Evolutionary conservation across 92 coral and sea anemone species (phyloP).

Genomic region (Porites cylindrica): DNA sequence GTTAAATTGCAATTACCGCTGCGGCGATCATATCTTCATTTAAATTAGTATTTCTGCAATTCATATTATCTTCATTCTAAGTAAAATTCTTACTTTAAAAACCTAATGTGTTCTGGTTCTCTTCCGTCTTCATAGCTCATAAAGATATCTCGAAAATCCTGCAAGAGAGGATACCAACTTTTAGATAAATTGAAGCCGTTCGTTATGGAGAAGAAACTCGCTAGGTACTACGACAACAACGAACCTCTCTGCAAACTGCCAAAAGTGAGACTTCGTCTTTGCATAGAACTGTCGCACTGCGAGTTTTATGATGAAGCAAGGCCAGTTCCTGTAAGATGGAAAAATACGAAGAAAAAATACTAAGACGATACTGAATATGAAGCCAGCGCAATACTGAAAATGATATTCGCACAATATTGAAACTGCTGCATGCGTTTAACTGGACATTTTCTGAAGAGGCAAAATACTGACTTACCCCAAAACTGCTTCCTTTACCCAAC

Average conservation of each 20-base stretch:
- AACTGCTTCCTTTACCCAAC: slow-evolving; percentile 89
- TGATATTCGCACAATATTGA: too few species aligned
- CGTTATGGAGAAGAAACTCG: neutral
- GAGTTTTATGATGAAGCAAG: slow-evolving; percentile 83
- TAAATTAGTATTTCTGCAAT: too few species aligned
- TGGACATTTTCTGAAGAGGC: neutral
- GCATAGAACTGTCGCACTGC: slow-evolving; percentile 94
- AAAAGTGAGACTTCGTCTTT: slow-evolving; percentile 90
- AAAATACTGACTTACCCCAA: slow-evolving; percentile 75
- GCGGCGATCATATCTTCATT: too few species aligned
- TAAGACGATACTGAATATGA: neutral
- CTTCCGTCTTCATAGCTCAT: slow-evolving; percentile 91
- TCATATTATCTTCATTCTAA: too few species aligned
- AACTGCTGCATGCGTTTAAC: neutral
- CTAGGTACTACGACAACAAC: neutral
- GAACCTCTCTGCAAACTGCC: slow-evolving; percentile 93
- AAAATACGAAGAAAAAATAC: neutral
- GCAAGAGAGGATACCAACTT: neutral
- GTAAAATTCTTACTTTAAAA: slow-evolving; percentile 65
- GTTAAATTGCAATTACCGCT: too few species aligned
- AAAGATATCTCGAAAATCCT: slow-evolving; percentile 96
- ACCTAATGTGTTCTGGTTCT: slow-evolving; percentile 91
- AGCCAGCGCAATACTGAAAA: neutral
- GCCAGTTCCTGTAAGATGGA: slow-evolving; percentile 80
- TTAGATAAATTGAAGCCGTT: neutral